Percentiles rank a stretch among this genome's conserved stretches.
Evolutionary conservation across 2,888 invertebrate species (phyloP).

Genomic region (Aspidiotus rigidus): DNA sequence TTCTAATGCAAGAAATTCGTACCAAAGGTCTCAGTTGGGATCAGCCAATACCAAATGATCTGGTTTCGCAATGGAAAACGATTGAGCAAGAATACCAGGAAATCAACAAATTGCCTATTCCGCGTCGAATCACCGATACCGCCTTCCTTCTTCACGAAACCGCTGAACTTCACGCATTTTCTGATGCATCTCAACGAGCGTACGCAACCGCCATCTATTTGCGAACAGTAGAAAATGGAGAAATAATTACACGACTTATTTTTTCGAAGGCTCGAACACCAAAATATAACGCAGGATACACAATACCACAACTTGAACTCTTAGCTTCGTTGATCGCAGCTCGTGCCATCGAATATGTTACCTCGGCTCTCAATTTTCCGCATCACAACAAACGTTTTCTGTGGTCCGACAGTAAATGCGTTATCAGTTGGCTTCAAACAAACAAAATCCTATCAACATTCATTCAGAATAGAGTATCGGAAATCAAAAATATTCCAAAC

Average conservation of each 20-base stretch:
- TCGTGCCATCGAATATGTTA: not conserved
- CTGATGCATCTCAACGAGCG: not conserved
- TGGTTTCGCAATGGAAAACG: not conserved
- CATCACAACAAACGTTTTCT: not conserved
- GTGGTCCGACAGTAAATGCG: not conserved
- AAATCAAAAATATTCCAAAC: not conserved
- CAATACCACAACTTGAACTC: not conserved
- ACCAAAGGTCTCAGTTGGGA: not conserved
- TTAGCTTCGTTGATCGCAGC: not conserved
- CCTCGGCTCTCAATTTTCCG: not conserved
- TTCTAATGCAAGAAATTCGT: not conserved
- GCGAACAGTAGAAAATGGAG: not conserved
- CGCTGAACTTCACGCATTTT: not conserved
- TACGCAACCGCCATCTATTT: not conserved
- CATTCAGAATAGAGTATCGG: not conserved
- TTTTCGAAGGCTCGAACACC: not conserved
- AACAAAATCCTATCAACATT: not conserved
- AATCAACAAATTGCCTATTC: not conserved
- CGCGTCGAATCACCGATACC: not conserved
- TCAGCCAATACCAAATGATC: fast-evolving
- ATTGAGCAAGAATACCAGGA: not conserved
- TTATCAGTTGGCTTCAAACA: not conserved
- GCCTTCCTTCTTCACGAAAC: too few relatives aligned
- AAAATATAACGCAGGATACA: too few relatives aligned
- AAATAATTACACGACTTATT: not conserved